phyloP scores from a whole-genome alignment of 2,113 vertebrate genomes.

The Ginglymostoma cirratum region DNA sequence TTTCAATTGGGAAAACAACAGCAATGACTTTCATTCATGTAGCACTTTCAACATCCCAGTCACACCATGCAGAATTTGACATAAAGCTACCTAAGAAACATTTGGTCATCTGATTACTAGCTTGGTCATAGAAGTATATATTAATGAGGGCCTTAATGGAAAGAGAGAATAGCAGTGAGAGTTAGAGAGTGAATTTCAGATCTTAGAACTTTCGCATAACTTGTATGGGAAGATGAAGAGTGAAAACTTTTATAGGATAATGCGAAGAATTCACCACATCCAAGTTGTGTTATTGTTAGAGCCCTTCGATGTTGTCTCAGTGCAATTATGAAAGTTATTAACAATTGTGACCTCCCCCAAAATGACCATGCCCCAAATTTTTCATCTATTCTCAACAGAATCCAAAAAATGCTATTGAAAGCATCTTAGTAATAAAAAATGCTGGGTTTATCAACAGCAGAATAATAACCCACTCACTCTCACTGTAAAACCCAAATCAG shows the following conservation, averaged over 20 bases:
- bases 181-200: not conserved
- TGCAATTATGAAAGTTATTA: not conserved
- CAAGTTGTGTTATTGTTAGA: not conserved
- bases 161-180: not conserved
- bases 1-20: not conserved
- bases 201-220: not conserved
- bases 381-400: not conserved
- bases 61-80: not conserved
- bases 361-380: not conserved
- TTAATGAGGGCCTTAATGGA: not conserved
- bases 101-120: not conserved
- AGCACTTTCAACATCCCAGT: no score
- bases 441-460: not conserved
- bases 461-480: not conserved
- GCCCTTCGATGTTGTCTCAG: not conserved
- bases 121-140: not conserved
- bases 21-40: no score
- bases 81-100: not conserved
- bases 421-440: not conserved
- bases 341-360: not conserved
- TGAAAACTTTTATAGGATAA: not conserved
- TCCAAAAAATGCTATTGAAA: not conserved
- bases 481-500: constrained; percentile 17
- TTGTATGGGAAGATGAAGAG: no score
- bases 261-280: not conserved